Conservation (phyloP, 2,797 vertebrate genomes). For the Poliocrania exsul region DNA sequence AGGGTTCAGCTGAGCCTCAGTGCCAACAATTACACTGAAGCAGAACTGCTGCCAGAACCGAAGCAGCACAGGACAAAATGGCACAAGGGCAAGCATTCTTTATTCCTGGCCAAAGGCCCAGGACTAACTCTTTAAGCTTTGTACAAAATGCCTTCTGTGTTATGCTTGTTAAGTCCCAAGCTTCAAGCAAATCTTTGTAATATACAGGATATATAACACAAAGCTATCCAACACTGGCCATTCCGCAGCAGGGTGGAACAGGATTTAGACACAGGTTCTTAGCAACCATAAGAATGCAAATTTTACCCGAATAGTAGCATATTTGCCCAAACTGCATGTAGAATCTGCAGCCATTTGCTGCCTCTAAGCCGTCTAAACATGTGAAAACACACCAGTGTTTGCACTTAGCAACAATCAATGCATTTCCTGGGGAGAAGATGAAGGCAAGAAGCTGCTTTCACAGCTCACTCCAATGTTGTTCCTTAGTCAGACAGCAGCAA, state of each 20-base stretch:
- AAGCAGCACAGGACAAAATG: constrained; percentile 52
- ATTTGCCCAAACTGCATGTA: constrained; percentile 14
- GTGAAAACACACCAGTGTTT: neutral
- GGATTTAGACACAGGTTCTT: constrained; percentile 17
- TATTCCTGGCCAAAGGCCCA: constrained; percentile 67
- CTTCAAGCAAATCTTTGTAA: constrained; percentile 57
- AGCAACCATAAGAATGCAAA: neutral
- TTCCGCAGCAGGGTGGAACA: neutral
- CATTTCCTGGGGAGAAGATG: constrained; percentile 16
- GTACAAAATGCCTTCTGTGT: constrained; percentile 60
- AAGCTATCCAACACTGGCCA: neutral
- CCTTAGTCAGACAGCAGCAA: neutral
- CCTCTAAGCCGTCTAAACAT: constrained; percentile 13
- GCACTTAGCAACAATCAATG: neutral
- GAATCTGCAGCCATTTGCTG: constrained; percentile 9
- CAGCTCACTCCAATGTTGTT: neutral
- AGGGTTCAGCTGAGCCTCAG: constrained; percentile 37
- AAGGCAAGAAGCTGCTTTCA: constrained; percentile 23
- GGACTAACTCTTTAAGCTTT: constrained; percentile 57
- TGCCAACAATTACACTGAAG: constrained; percentile 67
- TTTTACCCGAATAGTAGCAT: neutral
- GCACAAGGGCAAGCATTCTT: constrained; percentile 71
- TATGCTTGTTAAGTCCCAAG: constrained; percentile 35
- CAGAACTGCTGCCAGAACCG: constrained; percentile 56
- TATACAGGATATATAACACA: neutral